These are phyloP conservation scores for Parazoanthus swiftii DNA, from an alignment of 92 coral and sea anemone species.

Conservation along the genomic window DNA sequence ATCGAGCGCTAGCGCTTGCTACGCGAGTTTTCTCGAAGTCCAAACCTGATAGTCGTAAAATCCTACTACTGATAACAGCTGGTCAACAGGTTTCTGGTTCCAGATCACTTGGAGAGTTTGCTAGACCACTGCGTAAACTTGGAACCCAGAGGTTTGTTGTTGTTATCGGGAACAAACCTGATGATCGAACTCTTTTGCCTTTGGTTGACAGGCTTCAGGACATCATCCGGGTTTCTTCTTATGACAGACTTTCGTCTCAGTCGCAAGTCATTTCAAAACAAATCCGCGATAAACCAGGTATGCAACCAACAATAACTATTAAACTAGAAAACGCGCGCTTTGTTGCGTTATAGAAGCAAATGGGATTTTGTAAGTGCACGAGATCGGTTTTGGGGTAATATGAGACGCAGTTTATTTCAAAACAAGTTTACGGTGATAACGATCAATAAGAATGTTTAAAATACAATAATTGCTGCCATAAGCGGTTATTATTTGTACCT, in stretches of 20 bases:
- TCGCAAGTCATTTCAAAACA: constrained; percentile 15
- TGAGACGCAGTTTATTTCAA: too few relatives aligned
- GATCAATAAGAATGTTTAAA: too few relatives aligned
- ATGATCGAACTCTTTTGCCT: constrained; percentile 22
- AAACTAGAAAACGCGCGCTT: too few relatives aligned
- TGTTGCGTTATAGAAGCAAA: too few relatives aligned
- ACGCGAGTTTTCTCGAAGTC: constrained; percentile 39
- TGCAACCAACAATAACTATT: background rate
- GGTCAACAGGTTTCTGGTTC: constrained; percentile 61
- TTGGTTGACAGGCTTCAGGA: constrained; percentile 38
- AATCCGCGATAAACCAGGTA: constrained; percentile 43
- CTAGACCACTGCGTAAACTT: constrained; percentile 51
- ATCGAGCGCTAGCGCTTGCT: constrained; percentile 49
- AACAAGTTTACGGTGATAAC: too few relatives aligned
- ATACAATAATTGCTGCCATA: too few relatives aligned
- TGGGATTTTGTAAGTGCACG: too few relatives aligned
- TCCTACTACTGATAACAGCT: constrained; percentile 59
- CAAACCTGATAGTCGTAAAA: constrained; percentile 47
- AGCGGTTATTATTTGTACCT: too few relatives aligned
- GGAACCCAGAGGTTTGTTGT: constrained; percentile 69
- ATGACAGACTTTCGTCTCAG: constrained; percentile 4
- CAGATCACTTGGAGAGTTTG: constrained; percentile 43
- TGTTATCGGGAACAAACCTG: constrained; percentile 54
- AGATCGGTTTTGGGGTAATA: too few relatives aligned
- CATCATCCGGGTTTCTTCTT: constrained; percentile 35